Percentiles rank a stretch among this genome's conserved stretches.
phyloP scores from a whole-genome alignment of 2,113 vertebrate genomes.

The Galeopterus variegatus region DNA sequence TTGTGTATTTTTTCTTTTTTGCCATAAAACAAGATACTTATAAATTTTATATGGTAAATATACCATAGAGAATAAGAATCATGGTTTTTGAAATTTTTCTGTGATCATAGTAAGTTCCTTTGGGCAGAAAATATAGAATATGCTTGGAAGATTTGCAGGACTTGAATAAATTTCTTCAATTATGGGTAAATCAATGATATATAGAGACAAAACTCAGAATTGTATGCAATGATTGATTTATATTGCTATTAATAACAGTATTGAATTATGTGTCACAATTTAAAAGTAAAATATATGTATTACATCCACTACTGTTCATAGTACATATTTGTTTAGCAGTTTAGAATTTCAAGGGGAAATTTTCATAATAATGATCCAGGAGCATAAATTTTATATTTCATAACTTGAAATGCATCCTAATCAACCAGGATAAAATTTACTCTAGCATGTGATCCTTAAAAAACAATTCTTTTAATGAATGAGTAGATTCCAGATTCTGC shows the following conservation, averaged over 20 bases:
- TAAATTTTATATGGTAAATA: constrained; percentile 2
- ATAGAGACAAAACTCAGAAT: neutral
- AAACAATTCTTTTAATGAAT: neutral
- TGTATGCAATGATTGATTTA: neutral
- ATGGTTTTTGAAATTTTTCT: neutral
- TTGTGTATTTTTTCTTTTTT: neutral
- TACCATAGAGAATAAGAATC: neutral
- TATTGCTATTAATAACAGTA: neutral
- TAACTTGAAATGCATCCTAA: neutral
- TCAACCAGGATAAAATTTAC: neutral
- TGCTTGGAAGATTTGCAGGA: constrained; percentile 6
- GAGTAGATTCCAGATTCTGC: neutral
- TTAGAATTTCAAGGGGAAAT: neutral
- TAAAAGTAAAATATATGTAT: neutral
- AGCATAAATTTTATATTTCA: neutral
- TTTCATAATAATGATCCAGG: neutral
- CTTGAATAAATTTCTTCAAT: neutral
- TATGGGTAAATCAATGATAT: neutral
- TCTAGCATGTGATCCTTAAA: neutral
- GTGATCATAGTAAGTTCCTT: neutral
- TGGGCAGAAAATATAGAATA: neutral
- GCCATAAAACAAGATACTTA: neutral
- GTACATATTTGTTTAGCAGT: neutral
- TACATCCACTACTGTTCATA: neutral
- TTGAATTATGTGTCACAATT: neutral